Conservation (phyloP, 2,113 vertebrate species). For the Anthoscopus minutus region DNA sequence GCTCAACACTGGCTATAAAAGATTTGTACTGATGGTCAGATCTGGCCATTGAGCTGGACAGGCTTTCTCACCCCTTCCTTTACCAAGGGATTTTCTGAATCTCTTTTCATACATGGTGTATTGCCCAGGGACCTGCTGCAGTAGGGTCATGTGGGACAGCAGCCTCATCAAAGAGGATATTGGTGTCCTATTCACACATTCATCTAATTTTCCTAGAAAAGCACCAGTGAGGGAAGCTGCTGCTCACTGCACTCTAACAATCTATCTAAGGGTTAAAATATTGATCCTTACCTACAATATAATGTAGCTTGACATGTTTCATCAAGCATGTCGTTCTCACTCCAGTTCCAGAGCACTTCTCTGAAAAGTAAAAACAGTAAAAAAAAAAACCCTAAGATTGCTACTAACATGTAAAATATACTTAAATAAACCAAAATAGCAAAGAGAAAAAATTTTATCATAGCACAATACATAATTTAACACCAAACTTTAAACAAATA, state of each 20-base stretch:
- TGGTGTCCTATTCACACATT: not conserved
- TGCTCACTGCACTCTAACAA: not conserved
- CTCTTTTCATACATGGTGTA: fast-evolving
- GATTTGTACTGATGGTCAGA: not conserved
- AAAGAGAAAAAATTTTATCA: not conserved
- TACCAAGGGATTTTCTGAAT: not conserved
- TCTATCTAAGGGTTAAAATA: not conserved
- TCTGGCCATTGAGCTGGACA: not conserved
- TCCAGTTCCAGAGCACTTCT: not conserved
- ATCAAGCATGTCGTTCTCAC: not conserved
- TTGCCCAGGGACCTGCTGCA: not conserved
- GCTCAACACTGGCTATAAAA: not conserved
- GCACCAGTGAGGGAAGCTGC: fast-evolving
- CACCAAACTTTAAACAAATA: conserved; percentile 21
- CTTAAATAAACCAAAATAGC: not conserved
- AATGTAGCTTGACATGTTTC: not conserved
- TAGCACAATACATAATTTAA: conserved; percentile 5
- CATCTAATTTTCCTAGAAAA: not conserved
- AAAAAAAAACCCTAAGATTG: not conserved
- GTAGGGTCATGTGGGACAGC: not conserved
- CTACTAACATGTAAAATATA: not conserved
- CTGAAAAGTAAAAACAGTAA: not conserved
- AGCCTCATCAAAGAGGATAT: not conserved
- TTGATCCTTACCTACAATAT: not conserved
- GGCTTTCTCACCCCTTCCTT: not conserved